phyloP scores from a whole-genome alignment of 1,140 invertebrate species.

The Drosophila neocordata region DNA sequence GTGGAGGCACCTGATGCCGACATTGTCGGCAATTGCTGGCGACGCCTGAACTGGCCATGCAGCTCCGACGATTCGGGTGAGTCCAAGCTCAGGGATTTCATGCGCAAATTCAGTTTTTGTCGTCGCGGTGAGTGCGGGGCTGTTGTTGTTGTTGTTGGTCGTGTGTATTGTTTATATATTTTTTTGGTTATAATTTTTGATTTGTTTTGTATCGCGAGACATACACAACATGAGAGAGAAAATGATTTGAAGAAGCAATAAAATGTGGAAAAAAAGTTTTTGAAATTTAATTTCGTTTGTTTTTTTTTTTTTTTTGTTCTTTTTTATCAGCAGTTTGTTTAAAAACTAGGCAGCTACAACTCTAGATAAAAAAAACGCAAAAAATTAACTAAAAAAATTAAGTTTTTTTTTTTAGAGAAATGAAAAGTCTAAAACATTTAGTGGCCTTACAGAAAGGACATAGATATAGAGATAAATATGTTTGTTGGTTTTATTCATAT shows the following conservation, averaged over 20 bases:
- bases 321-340: slow-evolving; percentile 38
- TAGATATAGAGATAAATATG: slow-evolving; percentile 25
- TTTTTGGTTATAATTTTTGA: slow-evolving; percentile 33
- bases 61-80: slow-evolving; percentile 95
- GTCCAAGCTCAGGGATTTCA: slow-evolving; percentile 98
- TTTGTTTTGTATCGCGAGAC: slow-evolving; percentile 44
- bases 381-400: slow-evolving; percentile 23
- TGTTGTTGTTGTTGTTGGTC: slow-evolving; percentile 83
- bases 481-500: neutral
- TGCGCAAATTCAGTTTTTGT: slow-evolving; percentile 97
- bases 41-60: slow-evolving; percentile 89
- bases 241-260: slow-evolving; percentile 55
- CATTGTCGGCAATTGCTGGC: slow-evolving; percentile 80
- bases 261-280: slow-evolving; percentile 67
- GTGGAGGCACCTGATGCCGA: slow-evolving; percentile 46
- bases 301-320: slow-evolving; percentile 21
- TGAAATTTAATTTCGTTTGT: slow-evolving; percentile 71
- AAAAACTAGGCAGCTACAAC: slow-evolving; percentile 58
- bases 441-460: slow-evolving; percentile 29
- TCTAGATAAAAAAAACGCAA: slow-evolving; percentile 38
- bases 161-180: slow-evolving; percentile 32
- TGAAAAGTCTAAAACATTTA: slow-evolving; percentile 42
- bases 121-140: slow-evolving; percentile 97
- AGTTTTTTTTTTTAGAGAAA: slow-evolving; percentile 19
- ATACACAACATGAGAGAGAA: slow-evolving; percentile 52